Percentiles rank a stretch among this genome's conserved stretches.
Conservation (phyloP, 2,113 vertebrate genomes). For the Passer montanus region DNA sequence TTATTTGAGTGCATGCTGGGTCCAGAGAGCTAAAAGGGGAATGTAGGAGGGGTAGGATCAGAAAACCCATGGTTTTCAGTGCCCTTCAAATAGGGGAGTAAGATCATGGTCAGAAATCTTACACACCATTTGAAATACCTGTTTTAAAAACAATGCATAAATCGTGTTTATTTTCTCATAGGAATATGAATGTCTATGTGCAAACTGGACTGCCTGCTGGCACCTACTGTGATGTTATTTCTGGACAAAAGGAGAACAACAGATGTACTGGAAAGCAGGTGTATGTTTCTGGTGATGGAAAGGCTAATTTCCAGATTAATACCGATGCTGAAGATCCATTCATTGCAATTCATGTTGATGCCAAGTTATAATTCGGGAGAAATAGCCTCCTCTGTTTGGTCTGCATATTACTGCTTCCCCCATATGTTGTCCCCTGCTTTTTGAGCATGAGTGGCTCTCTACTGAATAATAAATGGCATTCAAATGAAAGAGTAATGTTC, state of each 20-base stretch:
- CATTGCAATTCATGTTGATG: conserved; percentile 82
- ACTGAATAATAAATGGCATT: neutral
- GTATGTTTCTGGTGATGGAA: conserved; percentile 76
- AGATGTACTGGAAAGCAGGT: conserved; percentile 84
- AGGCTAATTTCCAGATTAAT: conserved; percentile 82
- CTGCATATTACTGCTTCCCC: neutral
- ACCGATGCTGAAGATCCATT: conserved; percentile 86
- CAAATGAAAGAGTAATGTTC: neutral
- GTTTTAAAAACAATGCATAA: neutral
- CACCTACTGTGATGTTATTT: conserved; percentile 92
- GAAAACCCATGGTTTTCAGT: too few relatives aligned
- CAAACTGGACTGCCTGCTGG: conserved; percentile 87
- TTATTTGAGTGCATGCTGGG: too few relatives aligned
- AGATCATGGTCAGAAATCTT: too few relatives aligned
- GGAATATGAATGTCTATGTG: conserved; percentile 77
- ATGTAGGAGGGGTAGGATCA: too few relatives aligned
- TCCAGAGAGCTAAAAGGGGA: too few relatives aligned
- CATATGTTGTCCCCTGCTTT: accelerated
- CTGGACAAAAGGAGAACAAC: conserved; percentile 81
- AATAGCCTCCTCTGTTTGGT: neutral
- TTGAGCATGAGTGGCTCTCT: neutral
- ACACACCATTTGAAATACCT: neutral
- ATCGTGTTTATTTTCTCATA: conserved; percentile 16
- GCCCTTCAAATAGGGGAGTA: too few relatives aligned
- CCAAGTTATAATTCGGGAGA: conserved; percentile 67